phyloP scores from a whole-genome alignment of 2,113 vertebrate genomes.

The Mormyrus lacerda region DNA sequence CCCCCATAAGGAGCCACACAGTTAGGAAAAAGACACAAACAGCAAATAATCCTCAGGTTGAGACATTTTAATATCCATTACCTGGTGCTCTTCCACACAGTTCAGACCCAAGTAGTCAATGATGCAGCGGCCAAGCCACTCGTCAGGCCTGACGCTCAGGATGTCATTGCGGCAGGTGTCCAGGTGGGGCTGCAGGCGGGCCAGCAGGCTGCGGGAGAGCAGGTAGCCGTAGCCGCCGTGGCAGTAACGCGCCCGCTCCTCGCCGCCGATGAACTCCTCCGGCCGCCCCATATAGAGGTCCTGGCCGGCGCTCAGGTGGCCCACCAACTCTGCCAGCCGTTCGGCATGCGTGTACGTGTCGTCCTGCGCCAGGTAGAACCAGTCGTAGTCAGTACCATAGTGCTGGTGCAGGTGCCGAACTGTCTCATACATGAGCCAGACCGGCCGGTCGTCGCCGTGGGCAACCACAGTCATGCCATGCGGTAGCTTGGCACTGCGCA shows the following conservation, averaged over 20 bases:
- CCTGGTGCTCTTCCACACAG: constrained; percentile 83
- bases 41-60: neutral
- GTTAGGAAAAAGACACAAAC: neutral
- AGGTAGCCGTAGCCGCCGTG: constrained; percentile 91
- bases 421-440: constrained; percentile 98
- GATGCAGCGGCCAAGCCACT: constrained; percentile 96
- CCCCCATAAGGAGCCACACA: neutral
- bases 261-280: constrained; percentile 87
- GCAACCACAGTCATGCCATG: constrained; percentile 86
- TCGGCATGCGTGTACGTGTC: constrained; percentile 86
- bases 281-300: constrained; percentile 87
- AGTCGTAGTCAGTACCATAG: constrained; percentile 83
- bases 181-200: constrained; percentile 74
- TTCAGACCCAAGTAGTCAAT: constrained; percentile 85
- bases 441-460: constrained; percentile 85
- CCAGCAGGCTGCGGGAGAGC: constrained; percentile 81
- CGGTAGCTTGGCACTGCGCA: constrained; percentile 78
- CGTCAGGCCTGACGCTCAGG: constrained; percentile 85
- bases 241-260: constrained; percentile 84
- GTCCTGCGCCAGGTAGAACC: constrained; percentile 92
- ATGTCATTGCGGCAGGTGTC: constrained; percentile 91
- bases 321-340: constrained; percentile 74
- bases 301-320: constrained; percentile 80
- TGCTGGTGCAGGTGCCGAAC: constrained; percentile 81
- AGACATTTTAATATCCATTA: constrained; percentile 38